These are phyloP conservation scores for Tympanuchus pallidicinctus DNA, from an alignment of 2,113 vertebrate species.

Conservation along the genomic window DNA sequence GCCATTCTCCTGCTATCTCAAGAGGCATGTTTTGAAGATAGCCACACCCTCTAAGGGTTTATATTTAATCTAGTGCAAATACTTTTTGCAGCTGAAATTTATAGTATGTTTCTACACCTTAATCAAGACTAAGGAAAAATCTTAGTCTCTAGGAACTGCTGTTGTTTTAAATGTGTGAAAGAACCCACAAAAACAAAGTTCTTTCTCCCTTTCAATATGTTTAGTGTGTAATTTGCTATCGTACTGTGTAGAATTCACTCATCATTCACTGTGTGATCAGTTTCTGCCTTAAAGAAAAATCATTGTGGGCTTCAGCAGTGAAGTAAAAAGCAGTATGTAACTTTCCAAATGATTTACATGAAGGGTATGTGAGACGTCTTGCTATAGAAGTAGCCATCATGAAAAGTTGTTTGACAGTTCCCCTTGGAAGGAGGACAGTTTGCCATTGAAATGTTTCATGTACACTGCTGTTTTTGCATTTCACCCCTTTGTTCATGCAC, in stretches of 20 bases:
- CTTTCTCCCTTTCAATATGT: background rate
- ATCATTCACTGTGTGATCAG: background rate
- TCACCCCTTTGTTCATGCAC: background rate
- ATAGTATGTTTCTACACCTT: background rate
- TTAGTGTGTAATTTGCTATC: background rate
- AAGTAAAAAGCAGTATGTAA: background rate
- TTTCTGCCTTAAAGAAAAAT: background rate
- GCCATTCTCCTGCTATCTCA: background rate
- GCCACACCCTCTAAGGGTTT: slow-evolving; percentile 20
- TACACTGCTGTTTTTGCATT: background rate
- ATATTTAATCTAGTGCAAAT: slow-evolving; percentile 41
- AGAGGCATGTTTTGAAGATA: background rate
- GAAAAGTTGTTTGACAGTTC: background rate
- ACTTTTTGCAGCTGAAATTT: background rate
- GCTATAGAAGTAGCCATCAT: background rate
- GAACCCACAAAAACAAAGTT: background rate
- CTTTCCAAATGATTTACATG: background rate
- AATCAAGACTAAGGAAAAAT: background rate
- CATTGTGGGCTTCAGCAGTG: background rate
- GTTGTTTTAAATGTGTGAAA: background rate
- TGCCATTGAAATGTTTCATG: background rate
- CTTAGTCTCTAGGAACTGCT: background rate
- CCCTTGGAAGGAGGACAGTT: background rate
- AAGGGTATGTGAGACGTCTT: background rate
- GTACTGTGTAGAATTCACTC: background rate